phyloP scores from a whole-genome alignment of 2,797 vertebrate genomes.

The Microctenopoma lineatum region DNA sequence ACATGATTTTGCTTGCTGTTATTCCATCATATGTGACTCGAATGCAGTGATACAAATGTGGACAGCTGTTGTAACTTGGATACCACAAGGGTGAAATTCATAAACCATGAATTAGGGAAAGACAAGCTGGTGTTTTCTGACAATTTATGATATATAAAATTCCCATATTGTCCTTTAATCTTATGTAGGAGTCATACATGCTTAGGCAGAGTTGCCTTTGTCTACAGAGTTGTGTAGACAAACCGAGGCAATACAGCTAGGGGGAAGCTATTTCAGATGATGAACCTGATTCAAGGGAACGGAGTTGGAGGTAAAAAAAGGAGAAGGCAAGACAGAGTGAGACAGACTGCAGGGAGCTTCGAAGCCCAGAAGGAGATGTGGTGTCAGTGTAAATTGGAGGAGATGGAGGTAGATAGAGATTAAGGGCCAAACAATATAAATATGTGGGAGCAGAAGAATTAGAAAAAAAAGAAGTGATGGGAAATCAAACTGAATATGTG shows the following conservation, averaged over 20 bases:
- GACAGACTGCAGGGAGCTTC: conserved; percentile 13
- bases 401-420: conserved; percentile 44
- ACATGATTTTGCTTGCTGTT: not conserved
- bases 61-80: not conserved
- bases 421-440: conserved; percentile 41
- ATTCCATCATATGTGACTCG: not conserved
- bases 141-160: not conserved
- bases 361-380: conserved; percentile 49
- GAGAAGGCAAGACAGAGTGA: conserved; percentile 26
- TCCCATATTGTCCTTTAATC: not conserved
- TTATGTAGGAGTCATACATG: not conserved
- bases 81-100: not conserved
- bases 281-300: conserved; percentile 59
- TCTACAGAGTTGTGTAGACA: not conserved
- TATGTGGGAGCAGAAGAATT: conserved; percentile 9
- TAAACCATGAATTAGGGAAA: not conserved
- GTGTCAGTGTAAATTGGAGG: conserved; percentile 56
- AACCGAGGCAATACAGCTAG: not conserved
- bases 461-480: not conserved
- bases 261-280: conserved; percentile 25
- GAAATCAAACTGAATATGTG: conserved; percentile 29
- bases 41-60: not conserved
- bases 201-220: conserved; percentile 3
- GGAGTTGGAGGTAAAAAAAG: conserved; percentile 32
- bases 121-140: not conserved